Evolutionary conservation across 2,888 invertebrate genomes (phyloP).

Genomic region (Physocephala rufipes): DNA sequence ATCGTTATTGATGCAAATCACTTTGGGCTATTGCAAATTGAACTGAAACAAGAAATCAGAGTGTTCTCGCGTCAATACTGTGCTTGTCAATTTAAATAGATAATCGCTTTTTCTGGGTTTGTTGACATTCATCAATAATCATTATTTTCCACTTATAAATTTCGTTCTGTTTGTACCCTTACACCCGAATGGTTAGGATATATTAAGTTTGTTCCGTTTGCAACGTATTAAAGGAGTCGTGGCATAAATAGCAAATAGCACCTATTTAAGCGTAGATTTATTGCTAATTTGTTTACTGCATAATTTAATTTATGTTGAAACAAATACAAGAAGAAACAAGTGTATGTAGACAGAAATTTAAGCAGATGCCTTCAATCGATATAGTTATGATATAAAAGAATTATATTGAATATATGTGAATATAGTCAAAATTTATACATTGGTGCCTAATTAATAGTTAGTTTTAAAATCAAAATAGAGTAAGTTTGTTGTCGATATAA

Average conservation of each 20-base stretch:
- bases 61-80: not conserved
- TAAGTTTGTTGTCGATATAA: no score
- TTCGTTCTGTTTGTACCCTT: no score
- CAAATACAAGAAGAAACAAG: slow-evolving; percentile 52
- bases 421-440: not conserved
- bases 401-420: not conserved
- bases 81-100: slow-evolving; percentile 2
- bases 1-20: no score
- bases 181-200: no score
- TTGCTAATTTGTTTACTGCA: not conserved
- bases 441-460: no score
- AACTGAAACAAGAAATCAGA: not conserved
- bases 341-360: slow-evolving; percentile 55
- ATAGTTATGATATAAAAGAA: not conserved
- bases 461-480: no score
- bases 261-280: not conserved
- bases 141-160: not conserved
- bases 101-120: not conserved
- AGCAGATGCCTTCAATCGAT: slow-evolving; percentile 44
- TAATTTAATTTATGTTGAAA: not conserved
- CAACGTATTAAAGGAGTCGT: no score
- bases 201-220: no score
- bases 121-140: not conserved
- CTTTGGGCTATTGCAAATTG: no score
- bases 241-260: no score